Evolutionary conservation across 2,113 vertebrate species (phyloP).

Genomic region (Laticauda laticaudata): DNA sequence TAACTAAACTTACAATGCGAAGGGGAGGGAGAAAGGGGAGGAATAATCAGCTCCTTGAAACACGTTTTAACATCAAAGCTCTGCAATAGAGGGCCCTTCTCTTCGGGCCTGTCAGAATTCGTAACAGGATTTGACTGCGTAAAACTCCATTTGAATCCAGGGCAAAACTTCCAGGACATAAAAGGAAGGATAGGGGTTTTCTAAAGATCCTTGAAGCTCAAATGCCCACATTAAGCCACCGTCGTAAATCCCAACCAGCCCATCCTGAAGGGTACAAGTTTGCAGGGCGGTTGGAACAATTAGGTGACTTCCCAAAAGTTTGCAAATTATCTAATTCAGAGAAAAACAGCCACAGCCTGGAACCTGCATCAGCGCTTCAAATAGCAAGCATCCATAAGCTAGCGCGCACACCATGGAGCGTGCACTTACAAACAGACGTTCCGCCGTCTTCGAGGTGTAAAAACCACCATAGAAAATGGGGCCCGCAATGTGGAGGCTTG

Average conservation of each 20-base stretch:
- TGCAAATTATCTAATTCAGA: neutral
- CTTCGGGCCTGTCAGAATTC: neutral
- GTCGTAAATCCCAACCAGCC: neutral
- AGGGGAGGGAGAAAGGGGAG: neutral
- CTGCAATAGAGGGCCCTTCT: neutral
- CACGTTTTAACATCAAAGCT: neutral
- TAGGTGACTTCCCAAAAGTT: neutral
- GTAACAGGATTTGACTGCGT: neutral
- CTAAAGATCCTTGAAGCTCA: no score
- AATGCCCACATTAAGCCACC: neutral
- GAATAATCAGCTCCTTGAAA: neutral
- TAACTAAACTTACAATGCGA: neutral
- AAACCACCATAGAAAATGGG: neutral
- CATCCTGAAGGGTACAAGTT: neutral
- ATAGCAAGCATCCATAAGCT: neutral
- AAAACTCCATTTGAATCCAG: rapidly evolving
- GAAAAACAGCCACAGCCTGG: neutral
- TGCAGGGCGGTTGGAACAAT: no score
- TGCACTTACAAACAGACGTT: neutral
- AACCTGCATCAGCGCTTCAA: neutral
- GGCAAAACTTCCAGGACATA: neutral
- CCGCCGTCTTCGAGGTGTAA: neutral
- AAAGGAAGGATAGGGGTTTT: neutral
- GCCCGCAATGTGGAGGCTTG: neutral
- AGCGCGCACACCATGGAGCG: neutral